phyloP scores from a whole-genome alignment of 2,888 invertebrate genomes.

The Leptopilina syphax region DNA sequence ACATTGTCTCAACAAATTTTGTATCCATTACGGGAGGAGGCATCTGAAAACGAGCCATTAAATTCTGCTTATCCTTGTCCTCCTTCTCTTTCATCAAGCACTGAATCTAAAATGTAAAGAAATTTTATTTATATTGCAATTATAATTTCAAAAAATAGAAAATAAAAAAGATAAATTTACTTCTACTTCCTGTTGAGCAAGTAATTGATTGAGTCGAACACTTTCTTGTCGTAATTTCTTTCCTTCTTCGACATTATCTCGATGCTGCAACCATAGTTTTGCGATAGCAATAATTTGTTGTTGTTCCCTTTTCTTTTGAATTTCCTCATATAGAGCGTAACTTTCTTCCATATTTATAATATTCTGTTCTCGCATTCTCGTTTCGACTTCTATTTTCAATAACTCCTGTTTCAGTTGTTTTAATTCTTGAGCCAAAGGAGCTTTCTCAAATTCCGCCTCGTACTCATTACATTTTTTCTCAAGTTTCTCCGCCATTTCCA shows the following conservation, averaged over 20 bases:
- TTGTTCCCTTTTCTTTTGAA: background rate
- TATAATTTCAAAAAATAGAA: background rate
- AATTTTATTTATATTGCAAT: background rate
- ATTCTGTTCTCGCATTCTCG: background rate
- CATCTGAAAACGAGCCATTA: conserved; percentile 23
- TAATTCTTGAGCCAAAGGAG: conserved; percentile 1
- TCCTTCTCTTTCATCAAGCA: conserved; percentile 5
- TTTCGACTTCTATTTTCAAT: background rate
- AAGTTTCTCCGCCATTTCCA: background rate
- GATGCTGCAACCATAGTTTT: background rate
- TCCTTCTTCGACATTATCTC: background rate
- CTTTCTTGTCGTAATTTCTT: background rate
- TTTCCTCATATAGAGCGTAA: background rate
- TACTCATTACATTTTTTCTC: conserved; percentile 24
- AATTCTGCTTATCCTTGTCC: background rate
- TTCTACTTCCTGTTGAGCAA: background rate
- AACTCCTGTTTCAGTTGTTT: background rate
- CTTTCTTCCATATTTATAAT: background rate
- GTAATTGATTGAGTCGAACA: background rate
- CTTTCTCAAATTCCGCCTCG: conserved; percentile 27
- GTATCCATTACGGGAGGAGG: conserved; percentile 8
- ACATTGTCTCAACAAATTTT: background rate
- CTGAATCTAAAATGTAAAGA: background rate
- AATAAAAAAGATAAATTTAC: background rate
- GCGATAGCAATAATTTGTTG: background rate